Evolutionary conservation across 2,888 invertebrate species (phyloP).

Genomic region (Drosophila greeni): DNA sequence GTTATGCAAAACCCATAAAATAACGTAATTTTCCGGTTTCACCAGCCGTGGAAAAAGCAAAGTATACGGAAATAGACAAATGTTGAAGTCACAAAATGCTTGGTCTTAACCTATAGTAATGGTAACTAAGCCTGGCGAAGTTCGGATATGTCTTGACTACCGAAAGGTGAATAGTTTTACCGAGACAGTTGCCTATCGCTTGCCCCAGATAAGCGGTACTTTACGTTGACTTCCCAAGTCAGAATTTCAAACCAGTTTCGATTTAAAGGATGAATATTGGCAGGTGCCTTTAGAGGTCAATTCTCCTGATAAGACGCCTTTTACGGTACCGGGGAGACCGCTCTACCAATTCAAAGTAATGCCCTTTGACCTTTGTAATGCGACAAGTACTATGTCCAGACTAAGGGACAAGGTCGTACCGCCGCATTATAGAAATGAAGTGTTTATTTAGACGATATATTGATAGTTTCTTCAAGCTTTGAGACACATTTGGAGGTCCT

Average conservation of each 20-base stretch:
- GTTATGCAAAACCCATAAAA: too few relatives aligned
- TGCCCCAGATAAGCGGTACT: background rate
- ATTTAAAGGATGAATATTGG: background rate
- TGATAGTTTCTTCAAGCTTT: slow-evolving; percentile 1
- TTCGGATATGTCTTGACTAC: background rate
- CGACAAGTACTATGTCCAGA: slow-evolving; percentile 1
- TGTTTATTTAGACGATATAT: slow-evolving; percentile 2
- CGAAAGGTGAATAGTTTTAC: background rate
- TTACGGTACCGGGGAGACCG: background rate
- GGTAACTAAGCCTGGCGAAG: background rate
- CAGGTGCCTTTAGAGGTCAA: background rate
- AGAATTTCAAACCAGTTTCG: background rate
- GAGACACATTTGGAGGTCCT: slow-evolving; percentile 1
- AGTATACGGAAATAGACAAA: too few relatives aligned
- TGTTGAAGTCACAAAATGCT: background rate
- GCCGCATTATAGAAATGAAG: slow-evolving; percentile 2
- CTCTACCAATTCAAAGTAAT: background rate
- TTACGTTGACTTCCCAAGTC: background rate
- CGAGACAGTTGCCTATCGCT: background rate
- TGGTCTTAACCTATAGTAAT: background rate
- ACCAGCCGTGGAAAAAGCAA: too few relatives aligned
- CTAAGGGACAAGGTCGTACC: background rate
- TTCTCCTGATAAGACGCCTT: background rate
- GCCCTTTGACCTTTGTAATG: background rate
- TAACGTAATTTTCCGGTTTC: too few relatives aligned